These are phyloP conservation scores for Calameuta pallipes DNA, from an alignment of 2,888 invertebrate species.

Conservation along the genomic window DNA sequence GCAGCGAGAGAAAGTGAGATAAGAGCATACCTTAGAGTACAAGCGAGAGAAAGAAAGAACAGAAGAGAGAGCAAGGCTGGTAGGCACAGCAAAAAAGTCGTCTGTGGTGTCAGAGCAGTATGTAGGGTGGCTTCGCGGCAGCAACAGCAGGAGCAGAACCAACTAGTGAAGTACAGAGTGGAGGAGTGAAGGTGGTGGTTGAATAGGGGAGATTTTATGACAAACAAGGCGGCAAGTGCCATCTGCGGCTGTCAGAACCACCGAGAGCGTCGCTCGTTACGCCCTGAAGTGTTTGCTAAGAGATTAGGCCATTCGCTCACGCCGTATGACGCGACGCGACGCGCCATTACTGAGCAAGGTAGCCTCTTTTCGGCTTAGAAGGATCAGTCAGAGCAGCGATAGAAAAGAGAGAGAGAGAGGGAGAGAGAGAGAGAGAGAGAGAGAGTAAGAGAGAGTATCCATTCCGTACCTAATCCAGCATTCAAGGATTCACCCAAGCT, in stretches of 20 bases:
- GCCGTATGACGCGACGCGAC: neutral
- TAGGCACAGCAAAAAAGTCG: neutral
- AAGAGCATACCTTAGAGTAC: neutral
- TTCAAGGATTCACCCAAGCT: neutral
- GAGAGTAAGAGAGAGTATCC: neutral
- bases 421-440: neutral
- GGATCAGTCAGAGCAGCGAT: neutral
- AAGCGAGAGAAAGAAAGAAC: neutral
- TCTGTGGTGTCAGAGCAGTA: too few relatives aligned
- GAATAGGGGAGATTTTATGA: constrained; percentile 36
- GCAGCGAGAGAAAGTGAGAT: too few relatives aligned
- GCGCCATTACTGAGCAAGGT: neutral
- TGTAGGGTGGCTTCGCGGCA: too few relatives aligned
- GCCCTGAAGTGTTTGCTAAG: constrained; percentile 29
- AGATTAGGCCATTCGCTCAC: constrained; percentile 31
- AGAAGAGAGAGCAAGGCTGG: neutral
- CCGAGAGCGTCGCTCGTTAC: constrained; percentile 23
- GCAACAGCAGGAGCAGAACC: too few relatives aligned
- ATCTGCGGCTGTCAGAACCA: constrained; percentile 49
- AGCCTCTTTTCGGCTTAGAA: constrained; percentile 3
- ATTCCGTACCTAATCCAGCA: neutral
- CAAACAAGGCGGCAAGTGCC: constrained; percentile 51
- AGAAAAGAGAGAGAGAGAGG: neutral
- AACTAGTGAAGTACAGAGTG: neutral
- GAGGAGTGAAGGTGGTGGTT: neutral